Percentiles rank a stretch among this genome's conserved stretches.
Conservation (phyloP, 2,888 invertebrate genomes). For the Tyria jacobaeae region DNA sequence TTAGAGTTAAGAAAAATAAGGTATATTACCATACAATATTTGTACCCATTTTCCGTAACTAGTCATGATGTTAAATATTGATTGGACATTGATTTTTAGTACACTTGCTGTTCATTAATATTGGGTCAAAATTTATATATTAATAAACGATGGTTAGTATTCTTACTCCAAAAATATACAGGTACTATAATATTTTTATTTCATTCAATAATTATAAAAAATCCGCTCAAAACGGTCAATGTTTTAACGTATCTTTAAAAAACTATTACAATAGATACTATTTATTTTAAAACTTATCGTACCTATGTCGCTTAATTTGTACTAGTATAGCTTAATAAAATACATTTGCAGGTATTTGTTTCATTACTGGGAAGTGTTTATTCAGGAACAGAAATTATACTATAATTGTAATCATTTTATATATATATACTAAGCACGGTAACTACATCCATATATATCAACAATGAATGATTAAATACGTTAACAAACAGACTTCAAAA, state of each 20-base stretch:
- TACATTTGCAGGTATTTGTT: neutral
- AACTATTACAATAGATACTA: too few relatives aligned
- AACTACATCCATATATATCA: neutral
- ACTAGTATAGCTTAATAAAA: too few relatives aligned
- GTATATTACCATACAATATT: too few relatives aligned
- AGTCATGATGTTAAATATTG: too few relatives aligned
- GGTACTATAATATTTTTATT: neutral
- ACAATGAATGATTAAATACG: constrained; percentile 32
- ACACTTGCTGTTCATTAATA: neutral
- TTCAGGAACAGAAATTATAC: neutral
- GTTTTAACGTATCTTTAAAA: neutral
- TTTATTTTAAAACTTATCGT: too few relatives aligned
- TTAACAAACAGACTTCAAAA: constrained; percentile 34
- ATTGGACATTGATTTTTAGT: neutral
- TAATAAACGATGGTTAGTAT: neutral
- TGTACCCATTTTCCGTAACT: too few relatives aligned
- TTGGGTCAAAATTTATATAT: neutral
- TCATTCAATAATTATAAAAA: constrained; percentile 3
- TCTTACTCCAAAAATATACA: neutral
- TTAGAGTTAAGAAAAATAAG: too few relatives aligned
- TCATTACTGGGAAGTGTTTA: neutral
- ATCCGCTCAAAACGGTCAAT: neutral
- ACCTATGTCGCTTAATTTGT: neutral
- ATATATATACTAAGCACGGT: neutral
- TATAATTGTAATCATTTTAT: neutral